Percentiles rank a stretch among this genome's conserved stretches.
Conservation (phyloP, 2,888 invertebrate species). For the Hemistola chrysoprasaria region DNA sequence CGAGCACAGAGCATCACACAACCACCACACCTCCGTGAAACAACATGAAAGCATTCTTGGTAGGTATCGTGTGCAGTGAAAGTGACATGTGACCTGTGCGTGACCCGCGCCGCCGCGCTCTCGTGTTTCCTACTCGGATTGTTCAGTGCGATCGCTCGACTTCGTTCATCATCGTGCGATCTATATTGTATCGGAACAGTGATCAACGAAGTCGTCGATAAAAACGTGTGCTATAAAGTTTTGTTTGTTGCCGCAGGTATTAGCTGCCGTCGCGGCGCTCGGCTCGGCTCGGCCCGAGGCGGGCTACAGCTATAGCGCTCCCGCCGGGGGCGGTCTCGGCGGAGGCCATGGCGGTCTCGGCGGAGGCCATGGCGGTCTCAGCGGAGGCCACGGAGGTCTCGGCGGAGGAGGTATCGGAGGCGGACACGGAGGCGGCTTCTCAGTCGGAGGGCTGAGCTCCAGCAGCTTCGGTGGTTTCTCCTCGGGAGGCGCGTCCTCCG, state of each 20-base stretch:
- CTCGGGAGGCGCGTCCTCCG: slow-evolving; percentile 45
- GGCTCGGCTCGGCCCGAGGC: slow-evolving; percentile 84
- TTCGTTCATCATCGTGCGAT: slow-evolving; percentile 43
- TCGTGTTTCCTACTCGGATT: slow-evolving; percentile 58
- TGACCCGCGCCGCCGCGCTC: slow-evolving; percentile 50
- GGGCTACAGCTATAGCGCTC: slow-evolving; percentile 82
- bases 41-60: slow-evolving; percentile 83
- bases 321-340: slow-evolving; percentile 60
- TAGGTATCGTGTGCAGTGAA: slow-evolving; percentile 78
- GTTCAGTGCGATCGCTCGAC: slow-evolving; percentile 57
- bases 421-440: slow-evolving; percentile 55
- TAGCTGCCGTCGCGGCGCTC: slow-evolving; percentile 80
- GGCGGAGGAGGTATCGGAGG: slow-evolving; percentile 41
- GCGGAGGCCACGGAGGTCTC: slow-evolving; percentile 44
- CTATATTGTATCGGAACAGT: slow-evolving; percentile 9
- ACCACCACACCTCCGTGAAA: slow-evolving; percentile 75
- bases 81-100: slow-evolving; percentile 75
- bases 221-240: slow-evolving; percentile 39
- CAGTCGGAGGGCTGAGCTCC: slow-evolving; percentile 57
- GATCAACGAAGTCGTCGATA: slow-evolving; percentile 40
- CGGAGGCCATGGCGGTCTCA: slow-evolving; percentile 50
- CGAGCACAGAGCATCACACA: slow-evolving; percentile 73
- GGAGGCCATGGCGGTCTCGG: slow-evolving; percentile 52
- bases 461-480: slow-evolving; percentile 60
- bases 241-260: slow-evolving; percentile 58